Base-by-base conservation (phyloP, 2,888 invertebrate species). In the Leptodirus hochenwartii region DNA sequence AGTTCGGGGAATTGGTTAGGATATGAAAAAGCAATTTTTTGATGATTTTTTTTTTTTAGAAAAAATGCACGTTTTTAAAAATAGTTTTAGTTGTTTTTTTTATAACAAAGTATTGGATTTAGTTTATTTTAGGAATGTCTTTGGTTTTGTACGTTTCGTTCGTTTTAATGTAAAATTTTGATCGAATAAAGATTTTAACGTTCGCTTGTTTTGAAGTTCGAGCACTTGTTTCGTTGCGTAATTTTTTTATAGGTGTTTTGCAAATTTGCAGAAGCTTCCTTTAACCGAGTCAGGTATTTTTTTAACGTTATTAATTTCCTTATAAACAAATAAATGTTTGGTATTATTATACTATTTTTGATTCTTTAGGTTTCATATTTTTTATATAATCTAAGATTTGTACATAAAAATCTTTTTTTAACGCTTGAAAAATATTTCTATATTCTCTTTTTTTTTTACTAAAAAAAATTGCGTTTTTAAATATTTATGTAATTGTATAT, bases 1-100 rank as follows among this genome's bases (percentile, higher is more conserved):
- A 39, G 40, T 29, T 47, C 44, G 29, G 53, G 49, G 20, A 43
- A 56, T 39, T 56, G 56, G 56, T 49, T 53, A 52, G 55, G 55
- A 26, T 53, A 42, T 35, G 51, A 53, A 23, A 33, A 26, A 5
- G 55, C 56, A 5, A 53, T 49, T 38, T 56, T 56, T 47, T 56
- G 42, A 45, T 31, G 30, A 27, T 33, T 32, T 27, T 25, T 31
- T 22, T 22, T 31, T 24, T 27, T 31, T n/a, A 35, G 24, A 5
- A 29, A 9, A 4, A 9, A 10, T 17, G 5, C n/a, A n/a, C n/a
- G n/a, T n/a, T n/a, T n/a, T n/a, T n/a, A n/a, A n/a, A n/a, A 23
- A 23, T 29, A 16, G 12, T 15, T 8, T 29, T 27, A 30, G 17
- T 27, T 22, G 25, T 32, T 27, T 17, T 22, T 27, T 28, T 12